Evolutionary conservation across 1,140 invertebrate species (phyloP).

Genomic region (Drosophila murphyi): DNA sequence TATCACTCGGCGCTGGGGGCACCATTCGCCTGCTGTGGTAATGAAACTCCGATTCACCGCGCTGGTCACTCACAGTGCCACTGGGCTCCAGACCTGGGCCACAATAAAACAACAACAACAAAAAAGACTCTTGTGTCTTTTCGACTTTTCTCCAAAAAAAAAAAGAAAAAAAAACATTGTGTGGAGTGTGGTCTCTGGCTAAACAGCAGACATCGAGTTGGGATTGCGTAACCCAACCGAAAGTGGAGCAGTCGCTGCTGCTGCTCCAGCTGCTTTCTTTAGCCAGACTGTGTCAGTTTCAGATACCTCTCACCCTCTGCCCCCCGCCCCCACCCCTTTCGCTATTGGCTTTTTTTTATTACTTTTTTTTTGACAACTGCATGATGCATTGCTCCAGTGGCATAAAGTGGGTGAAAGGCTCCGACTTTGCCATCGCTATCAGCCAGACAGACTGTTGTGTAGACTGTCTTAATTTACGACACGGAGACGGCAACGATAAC

Average conservation of each 20-base stretch:
- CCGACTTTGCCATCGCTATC: constrained; percentile 14
- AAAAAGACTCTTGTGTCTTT: constrained; percentile 34
- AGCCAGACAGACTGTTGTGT: not conserved
- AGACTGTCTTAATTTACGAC: constrained; percentile 77
- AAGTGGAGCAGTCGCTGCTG: constrained; percentile 64
- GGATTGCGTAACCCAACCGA: constrained; percentile 71
- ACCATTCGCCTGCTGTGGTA: constrained; percentile 50
- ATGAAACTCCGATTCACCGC: constrained; percentile 79
- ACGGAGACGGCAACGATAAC: constrained; percentile 67
- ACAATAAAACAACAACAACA: constrained; percentile 7
- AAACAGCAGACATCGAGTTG: constrained; percentile 22
- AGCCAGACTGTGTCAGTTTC: not conserved
- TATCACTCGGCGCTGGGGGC: constrained; percentile 48
- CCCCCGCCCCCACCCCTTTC: not conserved
- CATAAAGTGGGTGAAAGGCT: constrained; percentile 81
- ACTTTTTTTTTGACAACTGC: constrained; percentile 72
- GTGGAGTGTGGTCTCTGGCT: constrained; percentile 10
- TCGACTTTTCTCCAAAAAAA: constrained; percentile 12
- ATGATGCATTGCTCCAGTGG: constrained; percentile 75
- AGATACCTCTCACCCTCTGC: not conserved
- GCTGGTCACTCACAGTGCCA: constrained; percentile 24
- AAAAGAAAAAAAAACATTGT: constrained; percentile 10
- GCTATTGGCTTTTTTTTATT: constrained; percentile 40
- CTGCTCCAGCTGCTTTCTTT: constrained; percentile 40
- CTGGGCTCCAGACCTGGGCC: constrained; percentile 12